Base-by-base conservation (phyloP, 1,140 invertebrate genomes). In the Cherax destructor region DNA sequence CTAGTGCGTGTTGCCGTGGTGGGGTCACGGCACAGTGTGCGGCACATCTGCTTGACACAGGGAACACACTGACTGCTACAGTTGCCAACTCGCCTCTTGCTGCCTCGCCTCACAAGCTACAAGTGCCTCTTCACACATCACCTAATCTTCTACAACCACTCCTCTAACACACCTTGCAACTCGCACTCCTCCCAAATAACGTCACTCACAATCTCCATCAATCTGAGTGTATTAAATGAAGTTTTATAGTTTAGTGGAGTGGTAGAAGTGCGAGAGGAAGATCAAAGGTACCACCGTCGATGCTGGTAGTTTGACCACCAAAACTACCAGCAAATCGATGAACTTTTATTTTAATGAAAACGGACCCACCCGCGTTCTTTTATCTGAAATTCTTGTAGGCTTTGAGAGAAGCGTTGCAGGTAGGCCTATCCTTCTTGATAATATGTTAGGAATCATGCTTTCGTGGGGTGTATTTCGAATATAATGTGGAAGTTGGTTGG, bases 301-400 rank as follows among this genome's bases (percentile, higher is more conserved):
- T 87, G 85, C 85, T 79, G 74, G 50, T 87, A 52, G 77, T 87
- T 87, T 79, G 85, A 83, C 80, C 80, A 83, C 50, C 80, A 6
- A 83, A 83, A 87, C 85, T 87, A 47, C 85, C 72, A 79, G 74
- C 85, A 87, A 87, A 87, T 87, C 85, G 85, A 87, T 87, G 85
- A 77, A 74, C 74, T 83, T 52, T 86, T 87, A 77, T 87, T 87
- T 87, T 79, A 87, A 78, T 78, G 74, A 78, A 87, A 87, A 87
- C 85, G 85, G 85, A 79, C 85, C 78, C 85, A 87, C 85, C 85
- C 85, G 79, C 49, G 50, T 87, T 87, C 56, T 56, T 74, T 47
- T 87, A 4, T 87, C 5, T 65, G 16, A 47, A 18, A 49, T 61
- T 30, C 56, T 61, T 61, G 18, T 10, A 11, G 24, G 52, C 13